phyloP scores from a whole-genome alignment of 1,140 invertebrate species.

The Prorops nasuta region DNA sequence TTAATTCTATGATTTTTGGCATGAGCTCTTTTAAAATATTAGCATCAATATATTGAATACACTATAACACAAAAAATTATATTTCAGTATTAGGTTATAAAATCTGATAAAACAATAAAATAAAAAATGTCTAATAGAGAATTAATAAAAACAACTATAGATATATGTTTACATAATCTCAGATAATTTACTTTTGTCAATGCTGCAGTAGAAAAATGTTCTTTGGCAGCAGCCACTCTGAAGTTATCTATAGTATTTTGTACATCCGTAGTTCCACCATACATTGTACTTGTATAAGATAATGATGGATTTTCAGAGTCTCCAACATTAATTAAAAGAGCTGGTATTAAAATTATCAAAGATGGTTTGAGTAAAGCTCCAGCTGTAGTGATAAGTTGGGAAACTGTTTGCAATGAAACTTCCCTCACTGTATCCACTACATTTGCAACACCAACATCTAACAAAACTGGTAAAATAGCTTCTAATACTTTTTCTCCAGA shows the following conservation, averaged over 20 bases:
- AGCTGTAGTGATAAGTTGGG: constrained; percentile 78
- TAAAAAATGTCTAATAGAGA: neutral
- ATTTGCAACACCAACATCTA: constrained; percentile 77
- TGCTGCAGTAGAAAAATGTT: constrained; percentile 85
- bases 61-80: constrained; percentile 61
- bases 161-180: too few species aligned
- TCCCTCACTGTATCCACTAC: constrained; percentile 76
- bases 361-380: constrained; percentile 77
- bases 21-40: constrained; percentile 75
- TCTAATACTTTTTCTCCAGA: constrained; percentile 74
- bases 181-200: constrained; percentile 57
- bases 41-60: constrained; percentile 79
- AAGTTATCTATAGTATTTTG: constrained; percentile 76
- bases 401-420: constrained; percentile 80
- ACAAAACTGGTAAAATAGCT: constrained; percentile 75
- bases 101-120: constrained; percentile 10
- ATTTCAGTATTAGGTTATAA: too few species aligned
- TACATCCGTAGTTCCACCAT: constrained; percentile 64
- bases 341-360: constrained; percentile 76
- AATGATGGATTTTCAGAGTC: constrained; percentile 79
- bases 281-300: constrained; percentile 74
- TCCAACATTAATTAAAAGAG: constrained; percentile 79
- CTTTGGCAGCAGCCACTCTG: constrained; percentile 74
- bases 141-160: constrained; percentile 4
- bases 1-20: constrained; percentile 77